Evolutionary conservation across 2,113 vertebrate species (phyloP), one percentile per base, ranked within the genome.

Genomic region (Columba janthina): DNA sequence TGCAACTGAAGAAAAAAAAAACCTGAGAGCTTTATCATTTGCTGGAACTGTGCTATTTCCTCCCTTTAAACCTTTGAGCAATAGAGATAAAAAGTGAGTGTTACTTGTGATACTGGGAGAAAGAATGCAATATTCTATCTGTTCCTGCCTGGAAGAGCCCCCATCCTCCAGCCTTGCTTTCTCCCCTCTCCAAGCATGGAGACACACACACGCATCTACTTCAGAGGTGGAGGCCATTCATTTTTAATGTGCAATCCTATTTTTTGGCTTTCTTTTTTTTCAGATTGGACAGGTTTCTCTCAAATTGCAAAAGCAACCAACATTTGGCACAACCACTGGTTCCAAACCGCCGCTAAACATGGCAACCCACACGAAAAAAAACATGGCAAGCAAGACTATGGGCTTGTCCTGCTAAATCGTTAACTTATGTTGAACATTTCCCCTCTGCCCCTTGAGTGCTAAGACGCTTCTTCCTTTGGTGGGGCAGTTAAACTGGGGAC

Each of bases 31-130:
- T 97, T 97, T 97, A 97, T 97, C 97, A 44, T 79, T 85, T n/a
- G 77, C 94, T 96, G 75, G 92, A 97, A 96, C 72, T 72, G 67
- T 97, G 97, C 88, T 86, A 97, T 98, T 98, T 98, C 98, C 98
- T 98, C 98, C 98, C 98, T 96, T 88, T 96, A 94, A 95, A 97
- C 38, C 96, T 97, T 95, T 84, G 72, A 95, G 97, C 94, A 91
- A 71, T 57, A 61, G 75, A 98, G 98, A 98, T 98, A 98, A 98
- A 91, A 92, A 71, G 72, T 93, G 97, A 97, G 97, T 97, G 97
- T 97, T 97, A 95, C 95, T 97, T 70, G 93, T 75, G 89, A 95
- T 93, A 58, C 54, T 19, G 38, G 76, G 82, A 75, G 75, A 85
- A 92, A 54, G 85, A 94, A 96, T 97, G 95, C 86, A 96, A 93